Evolutionary conservation across 2,113 vertebrate genomes (phyloP), one percentile per base, ranked within the genome.

Genomic region (Rhineura floridana): DNA sequence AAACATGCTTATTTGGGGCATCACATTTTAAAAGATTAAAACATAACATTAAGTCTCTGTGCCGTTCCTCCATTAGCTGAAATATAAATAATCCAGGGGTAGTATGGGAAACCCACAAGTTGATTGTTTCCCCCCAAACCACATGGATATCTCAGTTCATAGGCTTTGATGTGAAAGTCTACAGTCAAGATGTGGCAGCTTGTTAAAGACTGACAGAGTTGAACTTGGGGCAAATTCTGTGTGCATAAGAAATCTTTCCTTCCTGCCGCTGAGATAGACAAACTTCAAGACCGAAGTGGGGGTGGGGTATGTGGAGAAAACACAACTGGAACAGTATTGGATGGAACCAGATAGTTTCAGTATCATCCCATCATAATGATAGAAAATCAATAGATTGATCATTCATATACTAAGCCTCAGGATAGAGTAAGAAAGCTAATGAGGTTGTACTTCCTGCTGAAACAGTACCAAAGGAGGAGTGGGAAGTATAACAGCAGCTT

Each of bases 81-180:
- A 87, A 83, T 5, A 0, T n/a, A 9, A 6, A 48, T 44, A 33
- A 13, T n/a, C 6, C 62, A 13, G 13, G 10, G 2, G 33, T 72
- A 33, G 12, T 19, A 62, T 75, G 28, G 39, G 36, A 72, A 81
- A 87, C 44, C 5, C 6, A 55, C 7, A 33, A 52, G 39, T 11
- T 39, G 15, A 7, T 62, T 63, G 2, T 30, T 44, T 36, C 6
- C 55, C 5, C 84, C 28, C 25, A 52, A 55, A 33, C 73, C 30
- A 90, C 85, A 62, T 36, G 44, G 78, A 63, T 33, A 46, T 30
- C 76, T 86, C 83, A 90, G 78, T 25, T 44, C 25, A 87, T 75
- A 4, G 5, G 62, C 83, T 52, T 87, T 36, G 65, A 52, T 73
- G 73, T 70, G 75, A 55, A 28, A 23, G 55, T 83, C 55, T n/a